A percentile compares a stretch with the other conserved stretches of the same genome.
phyloP scores from a whole-genome alignment of 2,113 vertebrate genomes.

The Dipodomys spectabilis region DNA sequence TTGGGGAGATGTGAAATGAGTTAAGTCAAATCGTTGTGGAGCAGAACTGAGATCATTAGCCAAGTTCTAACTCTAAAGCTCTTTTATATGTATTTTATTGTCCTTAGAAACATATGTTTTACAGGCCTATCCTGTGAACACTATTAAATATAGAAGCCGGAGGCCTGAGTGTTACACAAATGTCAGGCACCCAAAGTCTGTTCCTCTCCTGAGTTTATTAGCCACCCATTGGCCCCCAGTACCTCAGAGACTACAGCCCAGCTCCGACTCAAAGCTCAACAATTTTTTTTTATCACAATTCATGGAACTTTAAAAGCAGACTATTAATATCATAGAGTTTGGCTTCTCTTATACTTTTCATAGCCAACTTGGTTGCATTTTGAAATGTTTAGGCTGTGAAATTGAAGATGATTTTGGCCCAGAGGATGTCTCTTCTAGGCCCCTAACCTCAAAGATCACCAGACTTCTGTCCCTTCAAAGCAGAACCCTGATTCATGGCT shows the following conservation, averaged over 20 bases:
- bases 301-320: conserved; percentile 75
- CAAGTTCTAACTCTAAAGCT: conserved; percentile 42
- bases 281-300: conserved; percentile 64
- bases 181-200: conserved; percentile 66
- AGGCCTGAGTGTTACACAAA: conserved; percentile 82
- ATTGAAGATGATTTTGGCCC: conserved; percentile 69
- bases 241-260: conserved; percentile 22
- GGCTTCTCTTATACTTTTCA: conserved; percentile 60
- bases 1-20: background rate
- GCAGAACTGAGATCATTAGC: conserved; percentile 37
- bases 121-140: conserved; percentile 88
- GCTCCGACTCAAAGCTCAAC: conserved; percentile 36
- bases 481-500: background rate
- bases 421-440: background rate
- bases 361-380: conserved; percentile 80
- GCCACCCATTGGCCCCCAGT: conserved; percentile 63
- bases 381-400: conserved; percentile 68
- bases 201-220: conserved; percentile 82
- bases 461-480: background rate
- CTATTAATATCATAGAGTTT: conserved; percentile 79
- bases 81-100: conserved; percentile 87
- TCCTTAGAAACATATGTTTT: conserved; percentile 88
- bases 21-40: background rate
- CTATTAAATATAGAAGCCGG: conserved; percentile 86
- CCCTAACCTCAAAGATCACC: background rate